Percentiles rank a stretch among this genome's conserved stretches.
These are phyloP conservation scores for Drosophila gaucha DNA, from an alignment of 2,888 invertebrate species.

Conservation along the genomic window DNA sequence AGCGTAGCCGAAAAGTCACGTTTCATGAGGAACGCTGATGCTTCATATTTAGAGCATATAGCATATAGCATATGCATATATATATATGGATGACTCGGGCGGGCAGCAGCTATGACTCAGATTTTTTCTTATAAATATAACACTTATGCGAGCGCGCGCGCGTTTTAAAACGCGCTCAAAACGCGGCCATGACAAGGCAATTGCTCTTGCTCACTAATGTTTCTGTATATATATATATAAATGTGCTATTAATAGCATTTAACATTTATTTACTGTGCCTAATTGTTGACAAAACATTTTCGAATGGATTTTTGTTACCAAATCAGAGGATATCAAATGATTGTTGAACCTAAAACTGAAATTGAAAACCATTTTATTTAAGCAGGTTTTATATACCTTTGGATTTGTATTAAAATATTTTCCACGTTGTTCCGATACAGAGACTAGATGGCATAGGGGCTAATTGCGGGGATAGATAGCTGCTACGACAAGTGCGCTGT, in stretches of 20 bases:
- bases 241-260: no score
- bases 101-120: constrained; percentile 35
- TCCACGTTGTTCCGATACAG: not conserved
- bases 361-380: not conserved
- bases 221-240: not conserved
- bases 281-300: no score
- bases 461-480: not conserved
- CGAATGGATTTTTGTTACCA: no score
- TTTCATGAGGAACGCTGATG: constrained; percentile 41
- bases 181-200: constrained; percentile 2
- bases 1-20: constrained; percentile 52
- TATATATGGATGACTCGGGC: constrained; percentile 5
- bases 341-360: not conserved
- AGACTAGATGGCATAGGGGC: not conserved
- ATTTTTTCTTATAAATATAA: constrained; percentile 19
- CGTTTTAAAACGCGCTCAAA: constrained; percentile 26
- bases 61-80: constrained; percentile 10
- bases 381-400: not conserved
- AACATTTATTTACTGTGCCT: no score
- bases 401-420: not conserved
- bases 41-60: constrained; percentile 23
- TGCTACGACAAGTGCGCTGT: constrained; percentile 17
- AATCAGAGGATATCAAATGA: no score
- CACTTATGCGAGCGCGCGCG: not conserved
- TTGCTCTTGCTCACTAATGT: constrained; percentile 10